Percentiles rank a stretch among this genome's conserved stretches.
These are phyloP conservation scores for Andrena minutula DNA, from an alignment of 2,888 invertebrate genomes.

Conservation along the genomic window DNA sequence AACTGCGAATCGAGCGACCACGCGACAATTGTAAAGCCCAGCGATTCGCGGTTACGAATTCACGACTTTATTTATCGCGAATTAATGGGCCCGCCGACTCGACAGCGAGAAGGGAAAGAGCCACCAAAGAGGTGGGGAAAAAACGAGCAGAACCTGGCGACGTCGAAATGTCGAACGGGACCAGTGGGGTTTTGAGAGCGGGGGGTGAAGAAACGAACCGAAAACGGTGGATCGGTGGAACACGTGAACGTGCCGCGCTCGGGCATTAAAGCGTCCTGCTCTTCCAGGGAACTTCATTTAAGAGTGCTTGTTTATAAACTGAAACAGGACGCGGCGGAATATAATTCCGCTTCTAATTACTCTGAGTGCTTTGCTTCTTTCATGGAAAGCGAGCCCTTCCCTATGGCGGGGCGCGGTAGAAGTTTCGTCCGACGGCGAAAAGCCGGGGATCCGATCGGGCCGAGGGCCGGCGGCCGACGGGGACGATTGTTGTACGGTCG, in stretches of 20 bases:
- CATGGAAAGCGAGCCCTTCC: constrained; percentile 74
- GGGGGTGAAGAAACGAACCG: not conserved
- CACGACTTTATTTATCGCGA: not conserved
- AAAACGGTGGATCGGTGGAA: constrained; percentile 37
- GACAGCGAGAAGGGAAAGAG: not conserved
- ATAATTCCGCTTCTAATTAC: constrained; percentile 83
- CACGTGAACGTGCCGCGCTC: constrained; percentile 66
- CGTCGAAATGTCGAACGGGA: constrained; percentile 7
- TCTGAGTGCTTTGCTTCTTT: constrained; percentile 83
- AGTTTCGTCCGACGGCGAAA: constrained; percentile 75
- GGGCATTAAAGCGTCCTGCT: constrained; percentile 70
- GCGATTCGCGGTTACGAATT: not conserved
- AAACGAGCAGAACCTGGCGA: not conserved
- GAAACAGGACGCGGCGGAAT: constrained; percentile 82
- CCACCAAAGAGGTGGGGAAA: not conserved
- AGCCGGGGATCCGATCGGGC: constrained; percentile 63
- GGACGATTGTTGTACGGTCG: constrained; percentile 80
- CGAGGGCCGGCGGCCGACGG: constrained; percentile 6
- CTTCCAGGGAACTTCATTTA: constrained; percentile 79
- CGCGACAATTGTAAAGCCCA: not conserved
- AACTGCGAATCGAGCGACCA: constrained; percentile 6
- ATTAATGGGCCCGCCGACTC: constrained; percentile 19
- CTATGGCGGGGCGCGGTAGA: constrained; percentile 64
- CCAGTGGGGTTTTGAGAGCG: no score
- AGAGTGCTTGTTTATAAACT: constrained; percentile 83